These are phyloP conservation scores for Calameuta pallipes DNA, from an alignment of 2,888 invertebrate genomes.

Conservation along the genomic window DNA sequence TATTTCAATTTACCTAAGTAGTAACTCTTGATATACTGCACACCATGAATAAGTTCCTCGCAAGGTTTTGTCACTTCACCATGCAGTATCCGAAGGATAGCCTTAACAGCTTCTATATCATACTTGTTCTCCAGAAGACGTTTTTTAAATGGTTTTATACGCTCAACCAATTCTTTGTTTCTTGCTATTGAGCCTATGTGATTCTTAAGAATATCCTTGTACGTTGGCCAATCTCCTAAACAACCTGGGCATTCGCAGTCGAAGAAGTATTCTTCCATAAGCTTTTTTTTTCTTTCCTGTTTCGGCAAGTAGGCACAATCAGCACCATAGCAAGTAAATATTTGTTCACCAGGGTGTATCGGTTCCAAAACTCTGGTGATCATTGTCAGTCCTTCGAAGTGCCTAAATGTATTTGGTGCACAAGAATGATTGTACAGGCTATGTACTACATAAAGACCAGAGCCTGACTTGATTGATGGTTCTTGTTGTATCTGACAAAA, in stretches of 20 bases:
- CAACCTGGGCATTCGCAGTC: slow-evolving; percentile 59
- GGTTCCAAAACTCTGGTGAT: slow-evolving; percentile 57
- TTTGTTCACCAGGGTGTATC: slow-evolving; percentile 56
- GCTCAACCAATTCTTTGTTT: slow-evolving; percentile 51
- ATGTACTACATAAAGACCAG: slow-evolving; percentile 57
- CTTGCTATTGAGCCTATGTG: slow-evolving; percentile 57
- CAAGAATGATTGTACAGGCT: slow-evolving; percentile 63
- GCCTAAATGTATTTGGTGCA: slow-evolving; percentile 59
- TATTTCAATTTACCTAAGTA: slow-evolving; percentile 63
- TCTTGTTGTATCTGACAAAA: slow-evolving; percentile 56
- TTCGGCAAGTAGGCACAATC: slow-evolving; percentile 55
- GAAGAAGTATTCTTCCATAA: slow-evolving; percentile 60
- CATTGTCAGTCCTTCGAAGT: slow-evolving; percentile 61
- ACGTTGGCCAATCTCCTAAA: slow-evolving; percentile 56
- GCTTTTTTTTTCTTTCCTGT: slow-evolving; percentile 49
- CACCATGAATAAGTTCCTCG: slow-evolving; percentile 60
- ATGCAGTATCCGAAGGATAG: slow-evolving; percentile 50
- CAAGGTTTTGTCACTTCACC: slow-evolving; percentile 55
- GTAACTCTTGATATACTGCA: slow-evolving; percentile 61
- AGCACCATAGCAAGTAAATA: slow-evolving; percentile 62
- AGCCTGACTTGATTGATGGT: slow-evolving; percentile 57
- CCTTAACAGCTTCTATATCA: slow-evolving; percentile 60
- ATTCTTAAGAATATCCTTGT: slow-evolving; percentile 50
- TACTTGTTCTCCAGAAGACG: slow-evolving; percentile 55
- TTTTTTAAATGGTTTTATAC: slow-evolving; percentile 53